Percentiles rank a stretch among this genome's conserved stretches.
These are phyloP conservation scores for Oreochromis grahami DNA, from an alignment of 2,797 vertebrate species.

Conservation along the genomic window DNA sequence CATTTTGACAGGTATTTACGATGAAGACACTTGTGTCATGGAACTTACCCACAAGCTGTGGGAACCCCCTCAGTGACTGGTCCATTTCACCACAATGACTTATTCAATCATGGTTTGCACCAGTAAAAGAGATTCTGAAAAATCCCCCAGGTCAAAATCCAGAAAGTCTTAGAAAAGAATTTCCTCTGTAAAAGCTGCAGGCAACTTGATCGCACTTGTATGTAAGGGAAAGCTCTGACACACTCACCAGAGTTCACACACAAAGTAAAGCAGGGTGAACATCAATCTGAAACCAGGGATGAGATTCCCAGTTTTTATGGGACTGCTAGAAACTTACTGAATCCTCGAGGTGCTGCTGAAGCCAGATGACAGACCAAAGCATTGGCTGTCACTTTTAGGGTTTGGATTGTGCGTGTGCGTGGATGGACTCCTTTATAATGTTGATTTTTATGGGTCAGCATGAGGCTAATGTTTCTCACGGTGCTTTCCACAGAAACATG, in stretches of 20 bases:
- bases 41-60: slow-evolving; percentile 4
- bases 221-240: slow-evolving; percentile 31
- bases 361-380: slow-evolving; percentile 18
- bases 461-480: background rate
- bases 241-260: slow-evolving; percentile 18
- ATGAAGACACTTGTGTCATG: background rate
- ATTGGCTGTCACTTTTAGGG: slow-evolving; percentile 7
- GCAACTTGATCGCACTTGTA: slow-evolving; percentile 33
- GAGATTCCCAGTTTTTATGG: slow-evolving; percentile 32
- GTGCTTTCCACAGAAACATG: background rate
- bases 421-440: background rate
- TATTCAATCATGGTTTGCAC: slow-evolving; percentile 25
- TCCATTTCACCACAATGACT: slow-evolving; percentile 42
- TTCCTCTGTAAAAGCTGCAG: slow-evolving; percentile 40
- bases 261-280: slow-evolving; percentile 8
- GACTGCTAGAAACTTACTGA: slow-evolving; percentile 7
- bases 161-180: slow-evolving; percentile 44
- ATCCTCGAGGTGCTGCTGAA: slow-evolving; percentile 45
- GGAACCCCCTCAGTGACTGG: background rate
- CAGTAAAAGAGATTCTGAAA: slow-evolving; percentile 30
- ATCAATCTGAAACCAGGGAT: background rate
- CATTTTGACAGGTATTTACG: background rate
- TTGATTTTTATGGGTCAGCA: background rate
- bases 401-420: background rate
- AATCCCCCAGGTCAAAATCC: slow-evolving; percentile 35